Evolutionary conservation across 92 coral and sea anemone genomes (phyloP), one percentile per base, ranked within the genome.

Genomic region (Heliopora coerulea): DNA sequence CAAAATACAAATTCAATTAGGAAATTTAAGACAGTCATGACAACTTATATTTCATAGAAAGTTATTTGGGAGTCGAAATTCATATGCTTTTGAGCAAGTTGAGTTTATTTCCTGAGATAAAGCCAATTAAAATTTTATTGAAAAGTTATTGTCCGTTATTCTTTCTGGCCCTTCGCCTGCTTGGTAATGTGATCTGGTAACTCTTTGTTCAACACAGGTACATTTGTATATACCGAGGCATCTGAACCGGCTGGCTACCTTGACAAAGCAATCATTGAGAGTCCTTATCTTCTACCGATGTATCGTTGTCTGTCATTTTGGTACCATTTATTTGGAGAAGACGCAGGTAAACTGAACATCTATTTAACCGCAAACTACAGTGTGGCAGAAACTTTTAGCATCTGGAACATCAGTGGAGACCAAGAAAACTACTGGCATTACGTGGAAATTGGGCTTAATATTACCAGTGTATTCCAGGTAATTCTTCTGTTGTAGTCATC

Each of bases 221-320:
- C 74, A 9, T 67, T 8, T 32, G 40, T 52, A 1, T 67, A 44
- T 23, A 50, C 59, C 1, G 74, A 67, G 14, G 58, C 74, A 12
- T 67, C 74, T 9, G 7, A 30, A 13, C 74, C 74, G 12, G 74
- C 74, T n/a, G 39, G 14, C 3, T 19, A 23, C 30, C 18, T 30
- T 27, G 58, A 79, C 69, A 52, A 18, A 18, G 56, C 72, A 28
- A 31, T 31, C 37, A 61, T 83, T 8, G 24, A 11, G 35, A 79
- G 75, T 17, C 65, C 60, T 5, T 3, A 15, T 24, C 5, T 72
- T 1, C 46, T 30, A 10, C 25, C 28, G 17, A 40, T 49, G 6
- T 79, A 73, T 50, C 42, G 70, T 28, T 84, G 88, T 39, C 65
- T 84, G 9, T 83, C 84, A 5, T 84, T 84, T 59, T 64, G 77